These are phyloP conservation scores for Aulostomus chinensis DNA, from an alignment of 2,797 vertebrate species.

Conservation along the genomic window DNA sequence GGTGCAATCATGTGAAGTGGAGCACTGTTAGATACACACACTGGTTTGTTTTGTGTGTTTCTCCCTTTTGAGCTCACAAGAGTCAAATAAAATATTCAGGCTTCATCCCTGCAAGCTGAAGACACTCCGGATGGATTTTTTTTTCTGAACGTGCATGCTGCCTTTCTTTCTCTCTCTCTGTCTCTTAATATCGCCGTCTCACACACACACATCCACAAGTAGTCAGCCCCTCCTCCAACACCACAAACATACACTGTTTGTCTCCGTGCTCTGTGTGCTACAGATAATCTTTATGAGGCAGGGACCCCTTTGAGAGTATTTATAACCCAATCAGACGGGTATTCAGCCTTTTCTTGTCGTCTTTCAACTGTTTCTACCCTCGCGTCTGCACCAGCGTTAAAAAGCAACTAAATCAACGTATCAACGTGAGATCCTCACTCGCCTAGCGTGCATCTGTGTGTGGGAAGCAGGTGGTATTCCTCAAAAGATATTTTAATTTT, in stretches of 20 bases:
- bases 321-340: conserved; percentile 72
- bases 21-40: conserved; percentile 3
- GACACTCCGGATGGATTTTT: conserved; percentile 55
- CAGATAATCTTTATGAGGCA: conserved; percentile 64
- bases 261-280: conserved; percentile 44
- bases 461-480: conserved; percentile 48
- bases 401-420: conserved; percentile 40
- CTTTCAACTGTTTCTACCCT: conserved; percentile 40
- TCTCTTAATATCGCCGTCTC: conserved; percentile 15
- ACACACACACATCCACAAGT: conserved; percentile 5
- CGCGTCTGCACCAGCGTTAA: conserved; percentile 25
- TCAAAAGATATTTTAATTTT: conserved; percentile 7
- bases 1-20: conserved; percentile 47
- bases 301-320: conserved; percentile 68
- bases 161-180: conserved; percentile 30
- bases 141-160: conserved; percentile 59
- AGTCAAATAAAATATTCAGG: conserved; percentile 70
- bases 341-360: conserved; percentile 60
- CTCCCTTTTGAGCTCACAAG: conserved; percentile 40
- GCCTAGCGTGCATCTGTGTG: conserved; percentile 3
- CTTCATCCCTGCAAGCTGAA: conserved; percentile 53
- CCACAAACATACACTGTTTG: conserved; percentile 50
- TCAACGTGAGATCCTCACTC: conserved; percentile 20
- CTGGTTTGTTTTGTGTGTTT: conserved; percentile 5
- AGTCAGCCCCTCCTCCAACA: background rate